phyloP scores from a whole-genome alignment of 2,113 vertebrate genomes.

The Rostratula benghalensis region DNA sequence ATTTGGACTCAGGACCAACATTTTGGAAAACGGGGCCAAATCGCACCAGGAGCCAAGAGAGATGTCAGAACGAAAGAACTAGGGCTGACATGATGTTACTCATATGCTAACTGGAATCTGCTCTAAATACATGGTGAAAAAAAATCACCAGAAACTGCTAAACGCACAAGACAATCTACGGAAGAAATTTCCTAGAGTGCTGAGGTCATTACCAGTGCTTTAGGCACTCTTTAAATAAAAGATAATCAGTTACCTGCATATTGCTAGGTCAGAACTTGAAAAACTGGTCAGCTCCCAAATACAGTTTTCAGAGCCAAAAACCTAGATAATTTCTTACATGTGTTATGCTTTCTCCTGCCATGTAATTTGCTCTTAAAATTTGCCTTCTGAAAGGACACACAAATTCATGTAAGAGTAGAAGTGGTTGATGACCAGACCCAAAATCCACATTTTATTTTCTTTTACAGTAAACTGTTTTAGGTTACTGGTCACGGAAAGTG shows the following conservation, averaged over 20 bases:
- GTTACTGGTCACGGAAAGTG: not conserved
- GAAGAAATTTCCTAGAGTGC: not conserved
- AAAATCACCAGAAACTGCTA: not conserved
- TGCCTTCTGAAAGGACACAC: not conserved
- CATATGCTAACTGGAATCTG: conserved; percentile 45
- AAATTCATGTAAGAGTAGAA: not conserved
- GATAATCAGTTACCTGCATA: not conserved
- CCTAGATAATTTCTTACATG: not conserved
- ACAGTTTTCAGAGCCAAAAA: not conserved
- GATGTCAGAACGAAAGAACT: conserved; percentile 56
- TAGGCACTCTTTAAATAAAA: not conserved
- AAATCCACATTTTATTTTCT: not conserved
- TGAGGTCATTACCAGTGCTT: not conserved
- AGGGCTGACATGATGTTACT: conserved; percentile 56
- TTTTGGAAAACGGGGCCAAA: conserved; percentile 46
- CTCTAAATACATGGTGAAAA: not conserved
- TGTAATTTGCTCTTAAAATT: not conserved
- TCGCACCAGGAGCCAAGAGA: conserved; percentile 40
- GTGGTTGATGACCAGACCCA: not conserved
- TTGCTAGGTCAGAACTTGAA: conserved; percentile 9
- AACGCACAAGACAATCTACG: not conserved
- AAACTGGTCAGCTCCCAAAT: not conserved
- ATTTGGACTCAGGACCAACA: conserved; percentile 60
- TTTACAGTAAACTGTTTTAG: not conserved
- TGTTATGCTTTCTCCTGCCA: not conserved